Base-by-base conservation (phyloP, 2,888 invertebrate species). In the Seladonia tumulorum region DNA sequence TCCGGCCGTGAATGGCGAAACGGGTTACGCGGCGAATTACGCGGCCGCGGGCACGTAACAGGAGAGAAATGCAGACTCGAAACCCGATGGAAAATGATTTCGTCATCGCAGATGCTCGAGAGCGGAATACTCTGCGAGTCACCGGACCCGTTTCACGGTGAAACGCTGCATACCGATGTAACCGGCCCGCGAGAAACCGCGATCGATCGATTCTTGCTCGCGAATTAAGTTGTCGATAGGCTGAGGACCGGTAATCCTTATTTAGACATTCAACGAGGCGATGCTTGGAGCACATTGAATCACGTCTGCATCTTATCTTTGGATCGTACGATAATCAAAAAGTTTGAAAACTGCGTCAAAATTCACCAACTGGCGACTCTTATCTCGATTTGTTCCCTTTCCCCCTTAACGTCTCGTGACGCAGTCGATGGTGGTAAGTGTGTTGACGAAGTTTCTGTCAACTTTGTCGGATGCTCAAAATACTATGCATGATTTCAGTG, bases 21-120 rank as follows among this genome's bases (percentile, higher is more conserved):
- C 74, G 81, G 25, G 80, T 89, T 83, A 86, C 86, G 76, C 72
- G 73, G 85, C 79, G 78, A 72, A 85, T 85, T 82, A 86, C 73
- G 74, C 75, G 77, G 60, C 25, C 35, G 42, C 57, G 47, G 79
- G 49, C 35, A 63, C 49, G 74, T 72, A 73, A 76, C 35, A 80
- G 49, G 57, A 39, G 79, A 87, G 89, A 85, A 83, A 89, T 79
- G 86, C 80, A 73, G 82, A 85, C 89, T 86, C 82, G 88, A 87
- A 77, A 84, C 87, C 78, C 79, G 73, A 39, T 53, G 80, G 76
- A 60, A 76, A 79, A 35, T 85, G 87, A 88, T 90, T 90, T 90
- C 88, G 87, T 88, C 90, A 88, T 90, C 85, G 82, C 82, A 85
- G 82, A 88, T 86, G 85, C 87, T 81, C 79, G 45, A 22, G 72